Percentiles rank a stretch among this genome's conserved stretches.
Conservation (phyloP, 2,113 vertebrate species). For the Benitochromis conjunctus region DNA sequence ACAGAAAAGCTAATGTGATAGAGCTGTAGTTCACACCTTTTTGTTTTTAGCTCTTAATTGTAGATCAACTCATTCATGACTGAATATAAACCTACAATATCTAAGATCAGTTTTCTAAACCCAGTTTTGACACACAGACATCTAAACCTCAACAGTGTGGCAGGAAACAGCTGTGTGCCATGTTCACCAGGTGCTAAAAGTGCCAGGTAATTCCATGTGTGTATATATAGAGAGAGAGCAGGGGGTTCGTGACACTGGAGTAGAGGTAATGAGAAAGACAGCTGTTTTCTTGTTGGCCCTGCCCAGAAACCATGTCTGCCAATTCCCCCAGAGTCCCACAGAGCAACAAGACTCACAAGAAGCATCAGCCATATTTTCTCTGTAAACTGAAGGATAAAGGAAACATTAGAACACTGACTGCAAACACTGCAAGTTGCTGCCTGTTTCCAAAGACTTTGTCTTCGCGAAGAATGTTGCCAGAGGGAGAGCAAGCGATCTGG, state of each 20-base stretch:
- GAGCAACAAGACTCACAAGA: conserved; percentile 9
- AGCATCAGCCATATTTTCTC: conserved; percentile 23
- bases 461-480: conserved; percentile 16
- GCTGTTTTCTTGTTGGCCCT: conserved; percentile 58
- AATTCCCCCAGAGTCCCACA: conserved; percentile 11
- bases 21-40: neutral
- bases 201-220: conserved; percentile 49
- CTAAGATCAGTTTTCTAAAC: neutral
- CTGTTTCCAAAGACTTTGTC: conserved; percentile 28
- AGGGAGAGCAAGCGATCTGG: conserved; percentile 4
- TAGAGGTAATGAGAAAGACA: conserved; percentile 57
- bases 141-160: neutral
- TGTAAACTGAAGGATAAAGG: neutral
- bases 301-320: conserved; percentile 53
- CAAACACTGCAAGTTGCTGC: neutral
- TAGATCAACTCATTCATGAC: neutral
- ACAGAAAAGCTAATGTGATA: neutral
- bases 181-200: conserved; percentile 54
- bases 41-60: neutral
- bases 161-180: conserved; percentile 68
- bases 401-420: neutral
- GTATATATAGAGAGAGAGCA: neutral
- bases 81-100: neutral
- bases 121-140: neutral
- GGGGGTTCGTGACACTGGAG: neutral